phyloP scores from a whole-genome alignment of 1,140 invertebrate genomes.

The Tetragonula clypearis region DNA sequence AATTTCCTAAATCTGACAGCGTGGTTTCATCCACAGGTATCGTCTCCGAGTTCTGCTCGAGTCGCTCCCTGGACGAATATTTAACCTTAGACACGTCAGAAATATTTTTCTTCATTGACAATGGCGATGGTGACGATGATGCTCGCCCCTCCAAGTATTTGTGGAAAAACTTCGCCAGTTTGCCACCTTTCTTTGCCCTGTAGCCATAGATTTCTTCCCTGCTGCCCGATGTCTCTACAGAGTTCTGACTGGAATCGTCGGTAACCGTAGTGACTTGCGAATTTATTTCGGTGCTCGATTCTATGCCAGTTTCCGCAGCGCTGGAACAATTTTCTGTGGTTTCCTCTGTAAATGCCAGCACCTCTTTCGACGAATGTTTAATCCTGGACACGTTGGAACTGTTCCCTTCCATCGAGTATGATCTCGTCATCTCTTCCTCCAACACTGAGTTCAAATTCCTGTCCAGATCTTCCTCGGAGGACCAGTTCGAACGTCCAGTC shows the following conservation, averaged over 20 bases:
- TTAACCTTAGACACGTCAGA: too few species aligned
- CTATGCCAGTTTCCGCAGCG: too few species aligned
- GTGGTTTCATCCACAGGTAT: too few species aligned
- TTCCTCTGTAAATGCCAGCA: neutral
- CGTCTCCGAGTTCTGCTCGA: too few species aligned
- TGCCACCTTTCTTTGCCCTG: neutral
- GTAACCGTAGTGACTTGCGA: too few species aligned
- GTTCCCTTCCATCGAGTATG: too few species aligned
- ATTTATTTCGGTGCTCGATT: neutral
- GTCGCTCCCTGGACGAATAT: too few species aligned
- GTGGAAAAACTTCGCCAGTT: conserved; percentile 7
- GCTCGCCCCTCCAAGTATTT: neutral
- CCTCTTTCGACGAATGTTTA: neutral
- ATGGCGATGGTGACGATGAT: neutral
- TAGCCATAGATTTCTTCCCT: neutral
- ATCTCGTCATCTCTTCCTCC: neutral
- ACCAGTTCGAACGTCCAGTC: neutral
- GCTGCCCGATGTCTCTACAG: neutral
- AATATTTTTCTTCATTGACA: too few species aligned
- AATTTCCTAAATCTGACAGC: too few species aligned
- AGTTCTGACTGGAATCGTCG: neutral
- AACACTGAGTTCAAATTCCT: too few species aligned
- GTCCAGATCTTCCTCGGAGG: too few species aligned
- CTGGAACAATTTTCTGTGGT: neutral
- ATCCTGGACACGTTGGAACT: neutral